Percentiles rank a stretch among this genome's conserved stretches.
Evolutionary conservation across 2,113 vertebrate genomes (phyloP).

Genomic region (Strix uralensis): DNA sequence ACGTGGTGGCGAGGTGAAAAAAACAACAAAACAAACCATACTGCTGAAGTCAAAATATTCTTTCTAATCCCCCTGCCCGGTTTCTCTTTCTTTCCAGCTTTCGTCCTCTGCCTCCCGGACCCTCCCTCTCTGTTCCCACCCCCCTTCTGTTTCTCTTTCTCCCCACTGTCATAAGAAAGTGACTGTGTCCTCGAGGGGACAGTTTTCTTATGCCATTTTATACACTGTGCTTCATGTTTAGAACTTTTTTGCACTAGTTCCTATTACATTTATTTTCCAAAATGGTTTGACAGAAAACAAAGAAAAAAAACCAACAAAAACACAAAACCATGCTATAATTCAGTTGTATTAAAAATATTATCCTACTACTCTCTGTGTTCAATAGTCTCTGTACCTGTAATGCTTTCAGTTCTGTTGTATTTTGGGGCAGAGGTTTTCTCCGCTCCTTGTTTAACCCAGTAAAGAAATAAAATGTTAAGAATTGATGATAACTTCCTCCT

Average conservation of each 20-base stretch:
- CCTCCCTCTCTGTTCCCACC: constrained; percentile 24
- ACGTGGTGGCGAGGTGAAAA: constrained; percentile 19
- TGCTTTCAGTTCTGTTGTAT: constrained; percentile 82
- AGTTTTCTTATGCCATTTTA: constrained; percentile 81
- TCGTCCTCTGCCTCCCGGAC: constrained; percentile 11
- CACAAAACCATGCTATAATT: constrained; percentile 76
- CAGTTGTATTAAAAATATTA: constrained; percentile 80
- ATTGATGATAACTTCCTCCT: constrained; percentile 69
- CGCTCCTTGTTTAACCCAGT: constrained; percentile 79
- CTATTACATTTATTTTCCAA: constrained; percentile 80
- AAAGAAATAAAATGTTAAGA: constrained; percentile 81
- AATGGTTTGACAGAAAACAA: constrained; percentile 74
- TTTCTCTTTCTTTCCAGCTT: constrained; percentile 52
- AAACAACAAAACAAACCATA: not conserved
- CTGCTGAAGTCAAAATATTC: constrained; percentile 61
- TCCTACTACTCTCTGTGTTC: constrained; percentile 82
- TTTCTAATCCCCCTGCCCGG: constrained; percentile 34
- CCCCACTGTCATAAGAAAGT: constrained; percentile 69
- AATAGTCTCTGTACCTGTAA: constrained; percentile 82
- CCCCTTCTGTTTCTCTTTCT: constrained; percentile 63
- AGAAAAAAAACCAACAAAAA: constrained; percentile 33
- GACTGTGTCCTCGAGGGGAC: constrained; percentile 72
- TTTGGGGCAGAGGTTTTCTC: constrained; percentile 72
- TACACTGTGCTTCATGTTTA: constrained; percentile 85
- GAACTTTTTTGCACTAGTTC: constrained; percentile 84